Base-by-base conservation (phyloP, 2,113 vertebrate genomes). In the Pantherophis guttatus region DNA sequence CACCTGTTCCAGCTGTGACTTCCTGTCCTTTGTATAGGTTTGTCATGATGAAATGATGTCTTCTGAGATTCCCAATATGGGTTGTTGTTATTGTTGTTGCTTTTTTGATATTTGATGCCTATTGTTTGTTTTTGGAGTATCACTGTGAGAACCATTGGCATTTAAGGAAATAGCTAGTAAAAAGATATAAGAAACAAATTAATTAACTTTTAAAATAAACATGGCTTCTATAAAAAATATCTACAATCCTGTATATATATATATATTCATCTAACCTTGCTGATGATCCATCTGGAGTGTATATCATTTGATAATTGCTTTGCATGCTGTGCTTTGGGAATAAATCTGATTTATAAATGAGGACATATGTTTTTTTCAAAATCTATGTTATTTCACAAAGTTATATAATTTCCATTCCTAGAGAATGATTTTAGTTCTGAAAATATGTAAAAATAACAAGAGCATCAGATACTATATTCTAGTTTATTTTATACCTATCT, bases 261-360 rank as follows among this genome's bases (percentile, higher is more conserved):
- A 59, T 57, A 59, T 94, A n/a, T 94, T 52, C 88, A 90, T 90
- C 70, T 89, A 93, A 90, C 55, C 70, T n/a, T 86, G 70, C 70
- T 89, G 65, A 94, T 89, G 55, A 89, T 89, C 86, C 90, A 62
- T 89, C 93, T 93, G 87, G 86, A 91, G 9, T 91, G 55, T 89
- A 44, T 89, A 50, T 94, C 91, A 90, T 89, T 89, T 90, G 19
- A 55, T 91, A 55, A 94, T 90, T 92, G 48, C 70, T 48, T 33
- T 86, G 75, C 75, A 90, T 86, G 87, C 48, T 44, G 48, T 12
- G 50, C 81, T 19, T 89, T 85, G 54, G 88, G n/a, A 91, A 23
- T 62, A 93, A 93, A 93, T 26, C 17, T 29, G 50, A 92, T 58
- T 48, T 62, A 92, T 90, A 87, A 86, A 91, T 89, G 65, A 86